A percentile compares a stretch with the other conserved stretches of the same genome.
phyloP scores from a whole-genome alignment of 2,113 vertebrate species.

The Lagenorhynchus albirostris region DNA sequence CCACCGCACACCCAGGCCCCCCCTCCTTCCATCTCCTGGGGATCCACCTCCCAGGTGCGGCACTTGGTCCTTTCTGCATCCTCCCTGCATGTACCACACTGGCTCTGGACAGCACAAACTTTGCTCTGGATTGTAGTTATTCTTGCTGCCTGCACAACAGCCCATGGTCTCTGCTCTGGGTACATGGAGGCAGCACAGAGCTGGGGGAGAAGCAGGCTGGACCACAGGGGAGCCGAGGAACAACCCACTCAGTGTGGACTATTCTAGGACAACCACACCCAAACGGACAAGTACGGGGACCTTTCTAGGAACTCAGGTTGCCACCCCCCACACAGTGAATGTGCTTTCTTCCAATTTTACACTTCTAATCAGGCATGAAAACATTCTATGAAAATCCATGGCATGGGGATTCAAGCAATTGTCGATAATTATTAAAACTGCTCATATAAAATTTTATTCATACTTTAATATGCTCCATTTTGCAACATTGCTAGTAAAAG shows the following conservation, averaged over 20 bases:
- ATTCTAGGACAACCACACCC: background rate
- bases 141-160: background rate
- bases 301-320: background rate
- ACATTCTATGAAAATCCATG: background rate
- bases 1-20: background rate
- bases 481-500: background rate
- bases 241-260: rapidly evolving
- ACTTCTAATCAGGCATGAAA: background rate
- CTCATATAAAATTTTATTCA: background rate
- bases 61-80: rapidly evolving
- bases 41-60: too few species aligned
- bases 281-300: rapidly evolving
- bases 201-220: too few species aligned
- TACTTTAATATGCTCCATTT: background rate
- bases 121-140: rapidly evolving
- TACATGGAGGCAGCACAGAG: rapidly evolving
- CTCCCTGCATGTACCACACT: rapidly evolving
- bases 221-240: background rate
- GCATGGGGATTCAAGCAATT: background rate
- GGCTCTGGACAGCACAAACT: rapidly evolving
- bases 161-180: background rate
- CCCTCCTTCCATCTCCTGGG: background rate
- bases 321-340: background rate
- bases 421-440: background rate
- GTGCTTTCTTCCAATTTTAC: background rate